Evolutionary conservation across 2,113 vertebrate species (phyloP).

Genomic region (Anser cygnoides): DNA sequence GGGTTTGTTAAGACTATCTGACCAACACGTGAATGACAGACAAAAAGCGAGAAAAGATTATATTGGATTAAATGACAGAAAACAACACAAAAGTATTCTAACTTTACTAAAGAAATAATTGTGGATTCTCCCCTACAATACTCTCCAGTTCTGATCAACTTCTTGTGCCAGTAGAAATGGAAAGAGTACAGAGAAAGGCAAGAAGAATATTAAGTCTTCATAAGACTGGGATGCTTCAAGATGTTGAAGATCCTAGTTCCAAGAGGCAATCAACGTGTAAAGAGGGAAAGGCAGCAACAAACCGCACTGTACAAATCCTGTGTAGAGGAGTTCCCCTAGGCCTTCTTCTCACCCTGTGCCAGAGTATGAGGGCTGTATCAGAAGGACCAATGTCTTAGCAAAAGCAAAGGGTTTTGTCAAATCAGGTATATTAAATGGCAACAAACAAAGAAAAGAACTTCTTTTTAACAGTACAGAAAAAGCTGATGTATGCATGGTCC

Average conservation of each 20-base stretch:
- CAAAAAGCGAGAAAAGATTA: not conserved
- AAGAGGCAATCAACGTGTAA: not conserved
- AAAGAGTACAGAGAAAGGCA: not conserved
- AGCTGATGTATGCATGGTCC: not conserved
- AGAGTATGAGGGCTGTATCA: not conserved
- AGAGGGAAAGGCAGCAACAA: not conserved
- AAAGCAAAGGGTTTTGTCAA: not conserved
- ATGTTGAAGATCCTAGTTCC: not conserved
- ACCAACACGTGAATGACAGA: not conserved
- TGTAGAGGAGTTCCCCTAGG: not conserved
- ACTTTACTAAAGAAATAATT: not conserved
- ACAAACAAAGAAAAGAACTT: not conserved
- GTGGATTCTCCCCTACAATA: not conserved
- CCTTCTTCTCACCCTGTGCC: not conserved
- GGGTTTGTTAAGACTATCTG: not conserved
- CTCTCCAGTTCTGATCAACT: not conserved
- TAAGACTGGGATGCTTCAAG: not conserved
- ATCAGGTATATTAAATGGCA: not conserved
- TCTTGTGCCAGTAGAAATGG: not conserved
- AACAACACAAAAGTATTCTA: not conserved
- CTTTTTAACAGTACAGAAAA: fast-evolving
- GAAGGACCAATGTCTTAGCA: not conserved
- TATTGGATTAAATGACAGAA: not conserved
- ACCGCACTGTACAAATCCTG: not conserved
- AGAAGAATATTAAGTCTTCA: not conserved